phyloP scores from a whole-genome alignment of 1,140 invertebrate species.

The Orius insidiosus region DNA sequence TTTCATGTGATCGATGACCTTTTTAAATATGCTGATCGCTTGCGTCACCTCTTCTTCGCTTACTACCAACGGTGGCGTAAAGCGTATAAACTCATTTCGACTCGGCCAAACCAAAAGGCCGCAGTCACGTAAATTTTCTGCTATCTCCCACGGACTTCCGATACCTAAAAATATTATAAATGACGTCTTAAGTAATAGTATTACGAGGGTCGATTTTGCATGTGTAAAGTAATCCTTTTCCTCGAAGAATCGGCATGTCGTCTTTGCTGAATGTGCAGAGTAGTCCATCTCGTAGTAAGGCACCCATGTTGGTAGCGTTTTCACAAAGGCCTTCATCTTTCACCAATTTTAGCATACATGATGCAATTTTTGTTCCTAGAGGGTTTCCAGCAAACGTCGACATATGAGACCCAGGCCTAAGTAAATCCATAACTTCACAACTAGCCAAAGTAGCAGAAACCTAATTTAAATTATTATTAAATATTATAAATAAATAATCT shows the following conservation, averaged over 20 bases:
- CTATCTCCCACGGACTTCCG: no score
- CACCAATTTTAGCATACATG: slow-evolving; percentile 56
- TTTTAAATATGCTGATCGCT: no score
- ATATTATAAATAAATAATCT: slow-evolving; percentile 19
- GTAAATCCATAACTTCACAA: slow-evolving; percentile 73
- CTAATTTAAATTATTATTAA: slow-evolving; percentile 24
- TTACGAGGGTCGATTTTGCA: slow-evolving; percentile 14
- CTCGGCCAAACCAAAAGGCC: no score
- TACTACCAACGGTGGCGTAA: no score
- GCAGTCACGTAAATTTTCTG: no score
- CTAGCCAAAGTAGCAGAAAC: slow-evolving; percentile 74
- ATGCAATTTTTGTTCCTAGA: slow-evolving; percentile 69
- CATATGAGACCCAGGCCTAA: slow-evolving; percentile 88
- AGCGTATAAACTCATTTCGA: no score
- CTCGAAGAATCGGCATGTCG: slow-evolving; percentile 61
- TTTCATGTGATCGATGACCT: no score
- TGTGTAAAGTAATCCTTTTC: slow-evolving; percentile 87
- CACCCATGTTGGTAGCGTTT: no score
- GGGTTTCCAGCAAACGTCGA: no score
- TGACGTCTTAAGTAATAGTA: not conserved
- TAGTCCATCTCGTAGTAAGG: slow-evolving; percentile 57
- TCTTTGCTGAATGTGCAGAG: slow-evolving; percentile 46
- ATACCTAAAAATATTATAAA: no score
- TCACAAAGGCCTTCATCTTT: slow-evolving; percentile 80
- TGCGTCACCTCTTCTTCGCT: no score